Conservation (phyloP, 2,888 invertebrate genomes). For the Tinea pellionella region DNA sequence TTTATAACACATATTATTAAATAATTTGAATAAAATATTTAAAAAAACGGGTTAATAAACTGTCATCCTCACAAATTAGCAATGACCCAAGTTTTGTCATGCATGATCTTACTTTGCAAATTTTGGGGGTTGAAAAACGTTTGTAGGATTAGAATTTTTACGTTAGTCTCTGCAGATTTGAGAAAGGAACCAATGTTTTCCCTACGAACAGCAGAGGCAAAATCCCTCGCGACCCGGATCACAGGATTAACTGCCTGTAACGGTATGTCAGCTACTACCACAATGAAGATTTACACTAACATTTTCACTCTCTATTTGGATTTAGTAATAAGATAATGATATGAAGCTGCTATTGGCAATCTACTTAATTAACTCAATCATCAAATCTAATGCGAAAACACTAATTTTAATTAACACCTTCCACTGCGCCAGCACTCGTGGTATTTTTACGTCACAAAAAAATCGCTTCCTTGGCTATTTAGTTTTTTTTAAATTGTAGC, state of each 20-base stretch:
- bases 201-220: slow-evolving; percentile 19
- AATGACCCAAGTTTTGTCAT: slow-evolving; percentile 4
- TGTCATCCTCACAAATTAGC: not conserved
- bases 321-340: slow-evolving; percentile 13
- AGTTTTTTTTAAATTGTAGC: too few relatives aligned
- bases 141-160: slow-evolving; percentile 8
- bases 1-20: not conserved
- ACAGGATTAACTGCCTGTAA: slow-evolving; percentile 61
- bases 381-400: too few relatives aligned
- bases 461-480: too few relatives aligned
- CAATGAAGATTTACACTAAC: slow-evolving; percentile 53
- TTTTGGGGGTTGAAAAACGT: slow-evolving; percentile 1
- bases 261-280: slow-evolving; percentile 51
- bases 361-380: slow-evolving; percentile 17
- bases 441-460: too few relatives aligned
- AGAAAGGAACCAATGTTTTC: slow-evolving; percentile 35
- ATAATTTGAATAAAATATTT: not conserved
- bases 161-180: not conserved
- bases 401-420: too few relatives aligned
- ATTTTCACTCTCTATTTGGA: slow-evolving; percentile 43
- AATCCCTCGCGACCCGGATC: slow-evolving; percentile 45
- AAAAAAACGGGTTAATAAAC: not conserved
- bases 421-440: too few relatives aligned
- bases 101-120: slow-evolving; percentile 6
- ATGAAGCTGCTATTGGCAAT: slow-evolving; percentile 29